Evolutionary conservation across 2,888 invertebrate species (phyloP), one percentile per base, ranked within the genome.

Genomic region (Belgica antarctica): DNA sequence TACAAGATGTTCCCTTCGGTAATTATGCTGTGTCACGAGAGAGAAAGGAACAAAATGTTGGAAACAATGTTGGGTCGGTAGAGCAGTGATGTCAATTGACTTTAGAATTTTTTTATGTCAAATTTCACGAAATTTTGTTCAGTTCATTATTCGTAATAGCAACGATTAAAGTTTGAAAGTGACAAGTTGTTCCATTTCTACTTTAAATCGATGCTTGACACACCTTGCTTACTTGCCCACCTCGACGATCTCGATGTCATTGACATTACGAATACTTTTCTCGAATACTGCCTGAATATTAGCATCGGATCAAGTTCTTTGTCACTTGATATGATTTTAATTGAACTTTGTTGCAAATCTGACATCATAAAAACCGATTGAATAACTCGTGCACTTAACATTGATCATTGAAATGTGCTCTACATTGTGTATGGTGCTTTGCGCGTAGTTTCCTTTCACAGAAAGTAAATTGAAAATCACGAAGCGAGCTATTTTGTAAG

Each of bases 11-110:
- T 52, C 5, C 52, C 12, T 22, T 52, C 12, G 12, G 22, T 52
- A 52, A 52, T 52, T 52, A 52, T 52, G 22, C 52, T 22, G 12
- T 52, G 52, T 52, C 52, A 52, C 52, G 52, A 52, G 52, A 52
- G 52, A n/a, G n/a, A 17, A 52, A 52, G n/a, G n/a, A n/a, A n/a
- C n/a, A n/a, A n/a, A n/a, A n/a, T n/a, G n/a, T n/a, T n/a, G n/a
- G n/a, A n/a, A n/a, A n/a, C n/a, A n/a, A n/a, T n/a, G n/a, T n/a
- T n/a, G n/a, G n/a, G n/a, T n/a, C n/a, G n/a, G n/a, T n/a, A n/a
- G n/a, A n/a, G n/a, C n/a, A n/a, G n/a, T n/a, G n/a, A n/a, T n/a
- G n/a, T n/a, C n/a, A n/a, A n/a, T n/a, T n/a, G n/a, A n/a, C n/a
- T n/a, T n/a, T n/a, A n/a, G n/a, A n/a, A n/a, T n/a, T n/a, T n/a